Percentiles rank a stretch among this genome's conserved stretches.
Conservation (phyloP, 1,140 invertebrate species). For the Neodiprion pinetum region DNA sequence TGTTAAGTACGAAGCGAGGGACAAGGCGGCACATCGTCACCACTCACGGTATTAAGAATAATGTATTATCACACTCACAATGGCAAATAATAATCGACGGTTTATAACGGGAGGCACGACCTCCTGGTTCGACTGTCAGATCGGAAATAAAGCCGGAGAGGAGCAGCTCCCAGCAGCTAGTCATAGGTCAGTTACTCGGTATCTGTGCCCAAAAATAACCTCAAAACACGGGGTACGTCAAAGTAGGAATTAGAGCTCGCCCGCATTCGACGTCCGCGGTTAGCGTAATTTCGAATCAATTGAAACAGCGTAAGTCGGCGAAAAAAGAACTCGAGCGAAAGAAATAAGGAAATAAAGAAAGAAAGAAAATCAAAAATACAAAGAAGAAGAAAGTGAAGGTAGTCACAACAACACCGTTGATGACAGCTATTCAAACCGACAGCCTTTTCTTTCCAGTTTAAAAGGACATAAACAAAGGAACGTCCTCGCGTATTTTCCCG, state of each 20-base stretch:
- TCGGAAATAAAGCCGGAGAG: conserved; percentile 40
- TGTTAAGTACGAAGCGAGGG: conserved; percentile 26
- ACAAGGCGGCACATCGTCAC: conserved; percentile 6
- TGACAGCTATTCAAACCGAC: too few relatives aligned
- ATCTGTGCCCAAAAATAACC: conserved; percentile 45
- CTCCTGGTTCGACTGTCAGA: conserved; percentile 32
- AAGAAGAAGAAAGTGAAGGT: too few relatives aligned
- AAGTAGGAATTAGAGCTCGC: background rate
- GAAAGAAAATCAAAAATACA: too few relatives aligned
- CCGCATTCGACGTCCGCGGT: too few relatives aligned
- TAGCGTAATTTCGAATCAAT: too few relatives aligned
- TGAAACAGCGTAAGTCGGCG: too few relatives aligned
- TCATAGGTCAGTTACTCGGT: conserved; percentile 50
- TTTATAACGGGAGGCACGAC: conserved; percentile 15
- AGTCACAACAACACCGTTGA: too few relatives aligned
- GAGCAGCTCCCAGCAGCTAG: conserved; percentile 18
- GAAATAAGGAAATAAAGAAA: too few relatives aligned
- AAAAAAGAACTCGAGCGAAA: too few relatives aligned
- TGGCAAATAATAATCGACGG: background rate
- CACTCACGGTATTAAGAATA: background rate
- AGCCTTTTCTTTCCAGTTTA: too few relatives aligned
- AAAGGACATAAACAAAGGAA: too few relatives aligned
- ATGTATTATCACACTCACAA: background rate
- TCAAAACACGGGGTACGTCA: conserved; percentile 47
- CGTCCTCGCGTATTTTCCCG: too few relatives aligned